Evolutionary conservation across 2,888 invertebrate genomes (phyloP).

Genomic region (Zhuqinia jingwanae): DNA sequence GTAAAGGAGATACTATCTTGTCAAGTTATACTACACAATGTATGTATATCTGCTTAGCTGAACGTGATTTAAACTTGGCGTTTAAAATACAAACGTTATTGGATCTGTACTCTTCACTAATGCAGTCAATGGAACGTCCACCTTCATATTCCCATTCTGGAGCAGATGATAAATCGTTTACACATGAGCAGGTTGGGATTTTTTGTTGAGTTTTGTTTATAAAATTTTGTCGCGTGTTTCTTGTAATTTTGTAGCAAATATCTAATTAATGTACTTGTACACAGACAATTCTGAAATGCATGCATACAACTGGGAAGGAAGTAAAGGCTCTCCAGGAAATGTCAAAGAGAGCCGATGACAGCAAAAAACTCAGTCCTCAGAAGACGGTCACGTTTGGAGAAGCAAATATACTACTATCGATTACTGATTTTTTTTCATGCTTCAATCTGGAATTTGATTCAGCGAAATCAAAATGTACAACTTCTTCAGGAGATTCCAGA

Average conservation of each 20-base stretch:
- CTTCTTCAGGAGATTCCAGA: constrained; percentile 30
- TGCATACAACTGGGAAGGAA: constrained; percentile 81
- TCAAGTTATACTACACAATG: too few relatives aligned
- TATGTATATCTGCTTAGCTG: background rate
- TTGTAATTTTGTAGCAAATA: too few relatives aligned
- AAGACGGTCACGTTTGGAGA: constrained; percentile 82
- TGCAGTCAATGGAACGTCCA: constrained; percentile 65
- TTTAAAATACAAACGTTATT: constrained; percentile 74
- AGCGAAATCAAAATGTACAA: constrained; percentile 68
- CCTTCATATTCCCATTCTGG: constrained; percentile 70
- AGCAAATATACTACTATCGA: constrained; percentile 84
- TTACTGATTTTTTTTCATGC: constrained; percentile 73
- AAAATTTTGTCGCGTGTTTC: too few relatives aligned
- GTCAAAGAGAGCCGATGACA: constrained; percentile 77
- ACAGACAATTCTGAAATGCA: constrained; percentile 79
- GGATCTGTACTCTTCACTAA: constrained; percentile 74
- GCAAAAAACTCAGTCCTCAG: constrained; percentile 52
- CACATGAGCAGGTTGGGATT: constrained; percentile 56
- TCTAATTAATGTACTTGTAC: too few relatives aligned
- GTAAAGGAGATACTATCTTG: too few relatives aligned
- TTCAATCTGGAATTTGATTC: constrained; percentile 76
- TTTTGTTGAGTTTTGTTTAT: background rate
- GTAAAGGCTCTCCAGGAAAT: constrained; percentile 81
- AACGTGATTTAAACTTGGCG: constrained; percentile 72
- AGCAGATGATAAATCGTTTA: constrained; percentile 31